Evolutionary conservation across 2,113 vertebrate species (phyloP), one percentile per base, ranked within the genome.

Genomic region (Lamprotornis superbus): DNA sequence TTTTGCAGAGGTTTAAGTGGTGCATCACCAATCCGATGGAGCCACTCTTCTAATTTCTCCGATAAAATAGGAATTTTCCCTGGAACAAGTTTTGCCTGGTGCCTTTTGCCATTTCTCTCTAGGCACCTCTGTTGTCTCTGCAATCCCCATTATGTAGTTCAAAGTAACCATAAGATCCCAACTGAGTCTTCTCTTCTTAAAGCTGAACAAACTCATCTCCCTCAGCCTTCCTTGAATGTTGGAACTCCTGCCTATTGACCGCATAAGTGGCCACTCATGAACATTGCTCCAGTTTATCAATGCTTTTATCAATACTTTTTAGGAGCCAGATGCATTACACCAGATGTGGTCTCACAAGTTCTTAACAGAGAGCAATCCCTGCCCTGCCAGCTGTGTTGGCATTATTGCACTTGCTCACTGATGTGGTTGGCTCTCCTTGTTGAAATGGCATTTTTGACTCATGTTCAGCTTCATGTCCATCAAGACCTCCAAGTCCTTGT

Each of bases 221-320:
- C 24, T 47, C n/a, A 55, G 70, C 47, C 20, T 61, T 31, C n/a
- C 30, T 9, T 22, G 17, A 18, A 11, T 5, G 5, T 3, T 40
- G 55, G 1, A 57, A 82, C 21, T 74, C 27, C 33, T 44, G n/a
- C 11, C 47, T 28, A 21, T 10, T 49, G 39, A 40, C 31, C 21
- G 22, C 0, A 0, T 27, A 24, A 53, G 11, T 37, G 35, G 14
- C 19, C 3, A 1, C 20, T 46, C 25, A 39, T 44, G 61, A 44
- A n/a, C 1, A 1, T 19, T 14, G 16, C 15, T 74, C 70, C 60
- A 67, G 37, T 63, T 82, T 53, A 78, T 44, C 40, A 56, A 4
- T 12, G 20, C 69, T 59, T 89, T 77, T 12, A 17, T 50, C 60
- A 33, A 30, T 11, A 31, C 9, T 5, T 81, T 23, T 35, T 20